Evolutionary conservation across 2,797 vertebrate species (phyloP).

Genomic region (Acanthopagrus latus): DNA sequence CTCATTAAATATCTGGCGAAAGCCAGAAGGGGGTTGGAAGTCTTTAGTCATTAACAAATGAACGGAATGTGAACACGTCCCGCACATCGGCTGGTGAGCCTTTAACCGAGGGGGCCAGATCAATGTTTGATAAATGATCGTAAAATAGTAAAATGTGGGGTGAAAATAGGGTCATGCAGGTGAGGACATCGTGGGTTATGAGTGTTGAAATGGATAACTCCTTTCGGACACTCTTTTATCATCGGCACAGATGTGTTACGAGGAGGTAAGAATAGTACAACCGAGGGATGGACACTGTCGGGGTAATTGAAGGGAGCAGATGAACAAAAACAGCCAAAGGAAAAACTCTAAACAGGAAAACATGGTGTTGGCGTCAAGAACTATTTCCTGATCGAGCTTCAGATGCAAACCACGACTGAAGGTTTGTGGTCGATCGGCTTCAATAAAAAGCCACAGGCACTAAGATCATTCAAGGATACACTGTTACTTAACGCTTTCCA

Average conservation of each 20-base stretch:
- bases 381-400: conserved; percentile 5
- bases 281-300: neutral
- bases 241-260: neutral
- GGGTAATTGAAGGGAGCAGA: neutral
- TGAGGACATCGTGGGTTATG: neutral
- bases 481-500: conserved; percentile 30
- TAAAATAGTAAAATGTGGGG: neutral
- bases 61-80: conserved; percentile 27
- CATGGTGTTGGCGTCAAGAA: neutral
- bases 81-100: neutral
- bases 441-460: conserved; percentile 38
- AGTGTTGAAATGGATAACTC: neutral
- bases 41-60: conserved; percentile 32
- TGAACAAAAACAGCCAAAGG: neutral
- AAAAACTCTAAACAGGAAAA: neutral
- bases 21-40: conserved; percentile 5
- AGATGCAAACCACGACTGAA: neutral
- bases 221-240: neutral
- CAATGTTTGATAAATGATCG: conserved; percentile 21
- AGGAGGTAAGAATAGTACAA: neutral
- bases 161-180: neutral
- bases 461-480: conserved; percentile 22
- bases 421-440: conserved; percentile 23
- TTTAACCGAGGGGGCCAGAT: conserved; percentile 25
- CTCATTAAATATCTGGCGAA: neutral